These are phyloP conservation scores for Maconellicoccus hirsutus DNA, from an alignment of 1,140 invertebrate genomes.

Conservation along the genomic window DNA sequence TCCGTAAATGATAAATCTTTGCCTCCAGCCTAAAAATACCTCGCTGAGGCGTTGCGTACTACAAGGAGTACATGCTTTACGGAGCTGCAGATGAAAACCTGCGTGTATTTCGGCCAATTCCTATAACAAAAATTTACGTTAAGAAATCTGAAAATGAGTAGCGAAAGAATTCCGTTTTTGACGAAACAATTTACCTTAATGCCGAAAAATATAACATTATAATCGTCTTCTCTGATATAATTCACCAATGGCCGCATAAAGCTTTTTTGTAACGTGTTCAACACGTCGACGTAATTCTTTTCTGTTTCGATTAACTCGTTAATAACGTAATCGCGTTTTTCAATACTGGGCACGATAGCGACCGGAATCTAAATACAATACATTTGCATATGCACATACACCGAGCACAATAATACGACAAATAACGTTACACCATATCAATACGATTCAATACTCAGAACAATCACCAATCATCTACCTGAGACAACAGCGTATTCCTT, in stretches of 20 bases:
- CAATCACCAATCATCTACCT: background rate
- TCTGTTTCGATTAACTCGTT: constrained; percentile 93
- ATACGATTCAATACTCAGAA: background rate
- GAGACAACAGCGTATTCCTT: constrained; percentile 13
- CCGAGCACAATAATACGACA: background rate
- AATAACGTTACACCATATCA: background rate
- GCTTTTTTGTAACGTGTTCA: constrained; percentile 72
- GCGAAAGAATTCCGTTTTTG: background rate
- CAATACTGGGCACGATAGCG: constrained; percentile 38
- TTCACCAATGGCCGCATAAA: constrained; percentile 66
- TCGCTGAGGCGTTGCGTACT: constrained; percentile 44
- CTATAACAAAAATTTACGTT: constrained; percentile 36
- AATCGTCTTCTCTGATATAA: constrained; percentile 58
- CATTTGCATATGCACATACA: background rate
- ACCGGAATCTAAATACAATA: constrained; percentile 37
- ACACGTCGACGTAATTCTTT: constrained; percentile 88
- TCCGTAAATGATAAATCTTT: constrained; percentile 85
- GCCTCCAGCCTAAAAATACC: constrained; percentile 80
- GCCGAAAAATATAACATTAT: constrained; percentile 70
- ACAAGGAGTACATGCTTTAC: constrained; percentile 48
- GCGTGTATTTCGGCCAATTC: constrained; percentile 77
- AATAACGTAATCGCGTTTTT: constrained; percentile 90
- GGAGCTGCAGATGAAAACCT: constrained; percentile 65
- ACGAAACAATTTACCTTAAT: constrained; percentile 55
- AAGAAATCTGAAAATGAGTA: background rate